phyloP scores from a whole-genome alignment of 2,888 invertebrate genomes.

The Drosophila barbarae region DNA sequence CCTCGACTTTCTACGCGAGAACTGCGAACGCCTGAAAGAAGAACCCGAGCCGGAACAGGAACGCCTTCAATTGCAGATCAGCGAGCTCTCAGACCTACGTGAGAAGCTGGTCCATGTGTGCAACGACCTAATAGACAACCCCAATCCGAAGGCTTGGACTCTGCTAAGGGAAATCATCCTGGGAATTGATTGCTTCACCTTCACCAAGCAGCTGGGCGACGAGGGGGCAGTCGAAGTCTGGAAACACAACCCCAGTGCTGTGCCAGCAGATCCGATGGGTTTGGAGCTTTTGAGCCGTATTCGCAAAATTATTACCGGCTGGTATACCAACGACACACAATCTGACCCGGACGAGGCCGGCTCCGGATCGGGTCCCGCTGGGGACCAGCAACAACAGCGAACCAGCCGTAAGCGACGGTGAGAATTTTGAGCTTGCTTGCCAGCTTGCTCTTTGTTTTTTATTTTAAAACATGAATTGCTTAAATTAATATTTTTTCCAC shows the following conservation, averaged over 20 bases:
- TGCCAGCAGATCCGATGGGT: constrained; percentile 64
- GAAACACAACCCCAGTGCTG: not conserved
- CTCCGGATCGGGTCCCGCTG: not conserved
- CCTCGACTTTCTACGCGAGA: not conserved
- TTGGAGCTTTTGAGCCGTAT: constrained; percentile 70
- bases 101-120: not conserved
- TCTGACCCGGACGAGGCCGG: constrained; percentile 16
- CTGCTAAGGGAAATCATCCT: not conserved
- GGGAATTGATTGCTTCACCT: not conserved
- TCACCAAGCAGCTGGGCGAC: not conserved
- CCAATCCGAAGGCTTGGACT: not conserved
- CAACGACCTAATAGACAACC: accelerated
- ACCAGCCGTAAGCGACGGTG: constrained; percentile 56
- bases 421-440: constrained; percentile 4
- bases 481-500: not conserved
- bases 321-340: constrained; percentile 46
- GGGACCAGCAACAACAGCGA: not conserved
- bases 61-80: not conserved
- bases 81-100: accelerated
- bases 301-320: constrained; percentile 51
- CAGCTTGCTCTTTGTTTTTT: no score
- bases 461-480: not conserved
- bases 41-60: no score
- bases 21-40: not conserved
- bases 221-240: not conserved